A percentile compares a stretch with the other conserved stretches of the same genome.
These are phyloP conservation scores for Lepilemur ruficaudatus DNA, from an alignment of 2,797 vertebrate species.

Conservation along the genomic window DNA sequence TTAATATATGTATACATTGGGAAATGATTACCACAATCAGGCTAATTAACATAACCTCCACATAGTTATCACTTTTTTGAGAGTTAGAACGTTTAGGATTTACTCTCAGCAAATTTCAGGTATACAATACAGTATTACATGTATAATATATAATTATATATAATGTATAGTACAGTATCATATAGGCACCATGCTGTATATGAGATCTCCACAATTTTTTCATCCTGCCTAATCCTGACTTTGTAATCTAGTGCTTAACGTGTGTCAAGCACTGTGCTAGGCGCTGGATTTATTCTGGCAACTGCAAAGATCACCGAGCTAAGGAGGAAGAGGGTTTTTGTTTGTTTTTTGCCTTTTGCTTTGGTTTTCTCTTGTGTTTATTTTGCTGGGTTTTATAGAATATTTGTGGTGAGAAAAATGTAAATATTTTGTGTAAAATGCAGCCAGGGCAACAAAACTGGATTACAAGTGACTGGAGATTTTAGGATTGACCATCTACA, in stretches of 20 bases:
- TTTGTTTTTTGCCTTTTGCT: neutral
- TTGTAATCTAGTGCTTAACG: neutral
- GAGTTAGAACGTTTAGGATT: neutral
- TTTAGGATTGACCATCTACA: neutral
- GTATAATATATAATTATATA: too few species aligned
- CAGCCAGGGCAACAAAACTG: neutral
- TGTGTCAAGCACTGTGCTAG: neutral
- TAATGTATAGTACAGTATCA: too few species aligned
- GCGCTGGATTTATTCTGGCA: neutral
- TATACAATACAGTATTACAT: too few species aligned
- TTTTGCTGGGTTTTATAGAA: neutral
- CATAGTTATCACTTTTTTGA: neutral
- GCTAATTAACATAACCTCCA: neutral
- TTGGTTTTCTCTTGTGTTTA: neutral
- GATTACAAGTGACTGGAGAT: neutral
- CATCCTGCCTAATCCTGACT: neutral
- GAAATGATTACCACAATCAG: neutral
- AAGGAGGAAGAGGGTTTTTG: neutral
- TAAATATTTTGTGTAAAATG: neutral
- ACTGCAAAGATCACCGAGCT: neutral
- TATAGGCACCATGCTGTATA: too few species aligned
- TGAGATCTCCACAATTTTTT: neutral
- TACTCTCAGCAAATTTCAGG: neutral
- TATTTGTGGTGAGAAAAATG: neutral
- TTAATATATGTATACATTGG: neutral